Evolutionary conservation across 2,888 invertebrate species (phyloP), one percentile per base, ranked within the genome.

Genomic region (Platynereis dumerilii): DNA sequence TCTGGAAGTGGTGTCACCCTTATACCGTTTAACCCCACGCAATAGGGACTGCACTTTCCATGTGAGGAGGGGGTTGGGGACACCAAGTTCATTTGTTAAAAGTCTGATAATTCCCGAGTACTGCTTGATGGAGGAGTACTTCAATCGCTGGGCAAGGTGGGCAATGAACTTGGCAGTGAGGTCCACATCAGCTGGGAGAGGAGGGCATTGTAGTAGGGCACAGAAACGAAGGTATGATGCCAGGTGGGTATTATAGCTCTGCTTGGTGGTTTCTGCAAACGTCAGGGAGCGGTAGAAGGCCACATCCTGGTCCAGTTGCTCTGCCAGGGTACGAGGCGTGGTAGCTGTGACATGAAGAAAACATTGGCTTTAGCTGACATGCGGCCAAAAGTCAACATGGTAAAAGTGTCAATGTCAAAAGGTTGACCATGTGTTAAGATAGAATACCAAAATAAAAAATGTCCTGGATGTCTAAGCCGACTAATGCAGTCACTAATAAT

Each of bases 211-310:
- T 20, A 53, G 1, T 7, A 12, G 2, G 20, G 3, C 12, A 34
- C 60, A 60, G 53, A 60, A 60, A 1, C 5, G 17, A 27, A 60
- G 22, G 48, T 53, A 52, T 1, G 53, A 52, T 2, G 48, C 26
- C n/a, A 20, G 1, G 1, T 60, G 60, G 1, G 34, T 22, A 2
- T 5, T 12, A 52, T 60, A 60, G 5, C 28, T 22, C 3, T 28
- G 3, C 34, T 20, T 28, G 17, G 60, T 60, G 24, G 12, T 60
- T 2, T 5, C 27, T 1, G 52, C 60, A 52, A 52, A 60, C 7
- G 53, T 28, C 29, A 15, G 52, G 1, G 53, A 26, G n/a, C 22
- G 27, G 52, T 59, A 48, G 28, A 2, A 2, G 7, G 26, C 52
- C n/a, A 59, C 48, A 10, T 45, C 2, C 17, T 27, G n/a, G 24